Evolutionary conservation across 2,797 vertebrate species (phyloP).

Genomic region (Artibeus lituratus): DNA sequence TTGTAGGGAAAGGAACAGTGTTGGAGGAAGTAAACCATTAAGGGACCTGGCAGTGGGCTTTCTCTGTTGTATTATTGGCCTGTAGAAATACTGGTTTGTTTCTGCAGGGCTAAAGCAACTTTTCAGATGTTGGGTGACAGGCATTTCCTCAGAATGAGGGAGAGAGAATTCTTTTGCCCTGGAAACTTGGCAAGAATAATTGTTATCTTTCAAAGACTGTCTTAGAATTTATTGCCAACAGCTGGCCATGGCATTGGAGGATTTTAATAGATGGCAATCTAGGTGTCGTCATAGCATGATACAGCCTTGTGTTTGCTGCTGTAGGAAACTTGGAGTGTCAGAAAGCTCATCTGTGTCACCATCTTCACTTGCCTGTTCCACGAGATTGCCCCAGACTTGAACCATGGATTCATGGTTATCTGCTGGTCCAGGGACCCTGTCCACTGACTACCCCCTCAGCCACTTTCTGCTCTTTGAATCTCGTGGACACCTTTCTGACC

Average conservation of each 20-base stretch:
- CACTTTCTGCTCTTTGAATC: background rate
- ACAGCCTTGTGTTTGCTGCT: background rate
- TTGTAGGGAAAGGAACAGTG: slow-evolving; percentile 46
- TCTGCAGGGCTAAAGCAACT: slow-evolving; percentile 54
- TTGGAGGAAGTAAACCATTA: slow-evolving; percentile 54
- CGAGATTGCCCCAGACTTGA: background rate
- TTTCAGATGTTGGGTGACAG: slow-evolving; percentile 53
- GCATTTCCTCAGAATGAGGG: slow-evolving; percentile 36
- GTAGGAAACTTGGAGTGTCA: background rate
- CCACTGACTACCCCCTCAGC: background rate
- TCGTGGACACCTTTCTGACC: background rate
- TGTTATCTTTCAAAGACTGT: background rate
- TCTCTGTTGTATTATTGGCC: slow-evolving; percentile 52
- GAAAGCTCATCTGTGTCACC: background rate
- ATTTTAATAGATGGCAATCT: background rate
- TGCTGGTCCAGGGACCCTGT: background rate
- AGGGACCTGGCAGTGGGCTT: slow-evolving; percentile 2
- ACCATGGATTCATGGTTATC: background rate
- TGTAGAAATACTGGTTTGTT: slow-evolving; percentile 56
- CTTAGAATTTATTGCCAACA: background rate
- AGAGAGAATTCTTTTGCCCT: background rate
- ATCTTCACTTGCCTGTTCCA: background rate
- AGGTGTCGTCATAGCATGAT: background rate
- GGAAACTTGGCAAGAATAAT: background rate
- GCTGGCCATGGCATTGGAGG: background rate